Base-by-base conservation (phyloP, 2,888 invertebrate species). In the Aporophyla nigra region DNA sequence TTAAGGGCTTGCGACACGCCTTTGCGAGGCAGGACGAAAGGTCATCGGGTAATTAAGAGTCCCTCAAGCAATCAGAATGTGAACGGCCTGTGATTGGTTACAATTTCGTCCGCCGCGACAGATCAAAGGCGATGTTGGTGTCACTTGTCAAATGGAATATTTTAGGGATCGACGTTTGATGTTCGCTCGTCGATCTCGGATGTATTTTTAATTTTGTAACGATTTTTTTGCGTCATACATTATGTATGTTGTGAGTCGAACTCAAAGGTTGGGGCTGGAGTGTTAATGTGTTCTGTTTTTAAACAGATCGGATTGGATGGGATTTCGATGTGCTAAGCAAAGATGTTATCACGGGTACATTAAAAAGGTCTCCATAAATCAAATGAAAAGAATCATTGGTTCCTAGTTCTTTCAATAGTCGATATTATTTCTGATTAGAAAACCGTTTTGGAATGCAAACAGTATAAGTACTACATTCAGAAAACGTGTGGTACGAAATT, bases 31-130 rank as follows among this genome's bases (percentile, higher is more conserved):
- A 86, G 86, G 86, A 86, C 91, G 89, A 93, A 94, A 96, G 96
- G 96, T 96, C 96, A 95, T 91, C 92, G 90, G 90, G 94, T 95
- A 96, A 96, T 96, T 96, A 96, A 95, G 93, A 93, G 93, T 94
- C 95, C 95, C 95, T 93, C 92, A 93, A 94, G 96, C 95, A 96
- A 96, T 96, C 96, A 95, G 93, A 93, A 92, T 90, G 89, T 88
- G 90, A 89, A 90, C 82, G 83, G 82, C 89, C 94, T 91, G 93
- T 95, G 95, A 96, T 96, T 96, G 96, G 95, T 90, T 91, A 93
- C 92, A 92, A 92, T 90, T 71, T 80, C 76, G 80, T 73, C 86
- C 76, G 84, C 89, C 88, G 90, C 92, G 91, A 87, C 91, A 92
- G 94, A 95, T 95, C 96, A 96, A 96, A 96, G 95, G 90, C 83